These are phyloP conservation scores for Dolichopus griseipennis DNA, from an alignment of 2,888 invertebrate species.

Conservation along the genomic window DNA sequence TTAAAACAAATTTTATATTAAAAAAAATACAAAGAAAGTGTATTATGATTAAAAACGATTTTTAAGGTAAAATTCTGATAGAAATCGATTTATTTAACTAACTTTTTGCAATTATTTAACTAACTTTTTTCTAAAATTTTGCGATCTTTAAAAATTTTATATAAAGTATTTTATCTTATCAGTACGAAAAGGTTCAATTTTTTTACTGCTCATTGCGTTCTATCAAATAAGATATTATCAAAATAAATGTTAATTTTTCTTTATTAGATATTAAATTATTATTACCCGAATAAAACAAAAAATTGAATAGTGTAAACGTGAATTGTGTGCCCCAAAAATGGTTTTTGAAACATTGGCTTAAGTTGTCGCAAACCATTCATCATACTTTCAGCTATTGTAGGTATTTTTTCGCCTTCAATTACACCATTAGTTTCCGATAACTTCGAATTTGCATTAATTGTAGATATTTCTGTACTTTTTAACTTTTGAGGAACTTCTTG, in stretches of 20 bases:
- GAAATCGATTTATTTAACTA: not conserved
- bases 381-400: slow-evolving; percentile 33
- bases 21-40: too few species aligned
- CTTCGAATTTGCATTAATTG: slow-evolving; percentile 23
- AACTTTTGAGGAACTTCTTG: not conserved
- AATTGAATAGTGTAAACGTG: slow-evolving; percentile 58
- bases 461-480: not conserved
- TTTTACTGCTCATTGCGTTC: too few species aligned
- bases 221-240: too few species aligned
- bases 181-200: too few species aligned
- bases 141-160: too few species aligned
- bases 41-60: too few species aligned
- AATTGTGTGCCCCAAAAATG: slow-evolving; percentile 52
- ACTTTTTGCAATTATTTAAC: too few species aligned
- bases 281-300: slow-evolving; percentile 58
- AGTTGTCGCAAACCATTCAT: slow-evolving; percentile 54
- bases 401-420: slow-evolving; percentile 11
- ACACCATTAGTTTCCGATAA: slow-evolving; percentile 14
- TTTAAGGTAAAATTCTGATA: not conserved
- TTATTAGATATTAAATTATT: not conserved
- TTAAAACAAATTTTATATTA: too few species aligned
- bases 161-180: not conserved
- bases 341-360: slow-evolving; percentile 55
- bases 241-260: too few species aligned
- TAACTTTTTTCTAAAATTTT: too few species aligned